phyloP scores from a whole-genome alignment of 1,140 invertebrate species.

The Macrocentrus cingulum region DNA sequence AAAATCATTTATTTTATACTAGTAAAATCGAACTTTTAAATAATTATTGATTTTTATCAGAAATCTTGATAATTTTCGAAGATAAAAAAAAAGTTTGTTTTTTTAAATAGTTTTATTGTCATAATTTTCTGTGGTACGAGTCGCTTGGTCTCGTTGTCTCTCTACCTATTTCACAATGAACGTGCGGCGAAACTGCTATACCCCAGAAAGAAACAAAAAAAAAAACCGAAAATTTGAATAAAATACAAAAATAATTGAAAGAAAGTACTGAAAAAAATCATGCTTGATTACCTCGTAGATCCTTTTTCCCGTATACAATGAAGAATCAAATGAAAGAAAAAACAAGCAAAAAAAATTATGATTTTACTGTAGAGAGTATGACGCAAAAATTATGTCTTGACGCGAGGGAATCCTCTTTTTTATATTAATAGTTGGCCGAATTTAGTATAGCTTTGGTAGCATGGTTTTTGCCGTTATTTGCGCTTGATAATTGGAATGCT shows the following conservation, averaged over 20 bases:
- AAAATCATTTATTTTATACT: too few species aligned
- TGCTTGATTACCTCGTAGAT: constrained; percentile 44
- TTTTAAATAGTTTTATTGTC: constrained; percentile 25
- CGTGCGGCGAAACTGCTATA: constrained; percentile 25
- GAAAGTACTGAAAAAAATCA: constrained; percentile 40
- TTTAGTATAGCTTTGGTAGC: constrained; percentile 12
- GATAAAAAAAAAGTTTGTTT: too few species aligned
- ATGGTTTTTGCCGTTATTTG: too few species aligned
- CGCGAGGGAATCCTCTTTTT: constrained; percentile 14
- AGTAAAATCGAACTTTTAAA: too few species aligned
- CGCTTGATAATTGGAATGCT: constrained; percentile 16
- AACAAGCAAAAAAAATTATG: constrained; percentile 8
- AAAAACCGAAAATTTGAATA: constrained; percentile 30
- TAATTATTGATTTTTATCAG: too few species aligned
- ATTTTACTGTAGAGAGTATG: constrained; percentile 16
- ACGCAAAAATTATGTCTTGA: constrained; percentile 8
- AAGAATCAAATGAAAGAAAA: constrained; percentile 26
- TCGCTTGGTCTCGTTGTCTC: constrained; percentile 45
- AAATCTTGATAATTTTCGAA: too few species aligned
- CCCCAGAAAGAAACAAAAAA: constrained; percentile 7
- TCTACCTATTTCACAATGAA: constrained; percentile 21
- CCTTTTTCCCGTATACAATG: constrained; percentile 16
- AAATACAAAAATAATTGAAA: constrained; percentile 17
- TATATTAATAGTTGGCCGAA: constrained; percentile 25
- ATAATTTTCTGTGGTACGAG: constrained; percentile 36